Conservation (phyloP, 2,888 invertebrate genomes). For the Bruchidius siliquastri region DNA sequence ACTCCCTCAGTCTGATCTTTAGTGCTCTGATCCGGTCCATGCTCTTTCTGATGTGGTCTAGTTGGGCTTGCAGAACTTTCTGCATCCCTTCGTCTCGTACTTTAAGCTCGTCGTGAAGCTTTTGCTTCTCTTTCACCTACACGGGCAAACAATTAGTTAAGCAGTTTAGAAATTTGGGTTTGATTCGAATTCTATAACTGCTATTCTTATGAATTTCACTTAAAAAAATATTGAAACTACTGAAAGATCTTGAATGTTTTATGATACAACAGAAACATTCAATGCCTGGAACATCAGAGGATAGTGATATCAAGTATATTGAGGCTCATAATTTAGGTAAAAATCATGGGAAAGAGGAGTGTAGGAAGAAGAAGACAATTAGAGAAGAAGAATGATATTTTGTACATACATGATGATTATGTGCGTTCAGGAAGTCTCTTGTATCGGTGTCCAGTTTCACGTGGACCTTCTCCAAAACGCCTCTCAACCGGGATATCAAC, state of each 20-base stretch:
- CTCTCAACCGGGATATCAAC: conserved; percentile 30
- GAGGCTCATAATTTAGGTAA: too few relatives aligned
- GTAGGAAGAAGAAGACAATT: too few relatives aligned
- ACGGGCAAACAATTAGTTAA: not conserved
- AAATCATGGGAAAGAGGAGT: too few relatives aligned
- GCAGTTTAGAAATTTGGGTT: too few relatives aligned
- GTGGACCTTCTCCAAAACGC: conserved; percentile 31
- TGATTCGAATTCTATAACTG: too few relatives aligned
- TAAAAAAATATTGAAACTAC: too few relatives aligned
- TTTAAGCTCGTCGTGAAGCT: conserved; percentile 30
- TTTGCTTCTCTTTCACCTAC: conserved; percentile 27
- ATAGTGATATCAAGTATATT: too few relatives aligned
- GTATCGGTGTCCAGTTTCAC: conserved; percentile 32
- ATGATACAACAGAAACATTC: too few relatives aligned
- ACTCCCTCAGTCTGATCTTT: conserved; percentile 25
- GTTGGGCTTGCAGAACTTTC: conserved; percentile 27
- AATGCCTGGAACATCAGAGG: too few relatives aligned
- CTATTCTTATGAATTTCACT: too few relatives aligned
- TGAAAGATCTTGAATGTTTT: too few relatives aligned
- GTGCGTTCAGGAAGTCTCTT: conserved; percentile 27
- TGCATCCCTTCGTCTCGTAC: conserved; percentile 34
- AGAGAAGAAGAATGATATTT: too few relatives aligned
- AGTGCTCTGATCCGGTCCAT: conserved; percentile 31
- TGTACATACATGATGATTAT: conserved; percentile 14
- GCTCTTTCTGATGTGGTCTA: conserved; percentile 27